Base-by-base conservation (phyloP, 2,113 vertebrate genomes). In the Sylvia atricapilla region DNA sequence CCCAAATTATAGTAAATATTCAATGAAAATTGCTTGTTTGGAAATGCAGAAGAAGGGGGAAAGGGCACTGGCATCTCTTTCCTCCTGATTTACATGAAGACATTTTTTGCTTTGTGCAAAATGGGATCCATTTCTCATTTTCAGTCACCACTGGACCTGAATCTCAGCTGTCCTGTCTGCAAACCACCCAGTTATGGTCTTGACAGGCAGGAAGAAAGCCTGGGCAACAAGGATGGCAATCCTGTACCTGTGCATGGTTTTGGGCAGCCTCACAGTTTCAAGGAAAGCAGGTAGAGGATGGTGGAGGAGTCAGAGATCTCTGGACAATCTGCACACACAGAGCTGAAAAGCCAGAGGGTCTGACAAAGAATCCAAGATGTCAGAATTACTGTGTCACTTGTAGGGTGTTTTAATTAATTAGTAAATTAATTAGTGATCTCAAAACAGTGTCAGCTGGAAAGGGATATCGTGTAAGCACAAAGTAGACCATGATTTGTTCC, bases 361-460 rank as follows among this genome's bases (percentile, higher is more conserved):
- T 59, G 58, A 46, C 37, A 55, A 37, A 56, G 78, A 50, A 85
- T 25, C 35, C 39, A 86, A 66, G 60, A 55, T 56, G 35, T 59
- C 82, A 63, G 73, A 86, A 47, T 41, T 62, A 63, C 43, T 35
- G 25, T 49, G 63, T 24, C n/a, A 85, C 30, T 64, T 73, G 49
- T 27, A 94, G 28, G 24, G 33, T 52, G 49, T 68, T 93, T 95
- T 93, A 91, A 87, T 93, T 93, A 94, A 87, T 93, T 77, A 79
- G 58, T 52, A 62, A 70, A 89, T 94, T 94, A 95, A 93, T 83
- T 90, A 83, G 37, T 2, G 1, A 81, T 78, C 59, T 80, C 33
- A 75, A 80, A 96, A 64, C 67, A 90, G 27, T 59, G 35, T 83
- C 63, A 90, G 33, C 82, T 95, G 68, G 92, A 91, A 93, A 80